phyloP scores from a whole-genome alignment of 1,140 invertebrate genomes.

The Wiebesia pumilae region DNA sequence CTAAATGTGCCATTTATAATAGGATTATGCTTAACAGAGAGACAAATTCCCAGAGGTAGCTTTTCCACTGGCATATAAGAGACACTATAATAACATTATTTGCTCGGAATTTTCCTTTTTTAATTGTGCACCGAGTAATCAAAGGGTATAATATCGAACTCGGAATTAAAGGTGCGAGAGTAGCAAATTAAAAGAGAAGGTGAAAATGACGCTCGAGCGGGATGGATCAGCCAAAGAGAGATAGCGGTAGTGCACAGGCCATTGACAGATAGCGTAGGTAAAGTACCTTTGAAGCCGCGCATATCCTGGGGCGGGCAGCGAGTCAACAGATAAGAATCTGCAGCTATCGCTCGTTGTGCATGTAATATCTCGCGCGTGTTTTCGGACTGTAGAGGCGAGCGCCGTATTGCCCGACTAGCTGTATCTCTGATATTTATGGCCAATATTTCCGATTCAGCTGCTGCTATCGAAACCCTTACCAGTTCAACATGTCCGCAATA shows the following conservation, averaged over 20 bases:
- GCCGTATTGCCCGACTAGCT: slow-evolving; percentile 25
- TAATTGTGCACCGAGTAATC: background rate
- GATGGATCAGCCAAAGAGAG: no score
- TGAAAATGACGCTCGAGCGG: background rate
- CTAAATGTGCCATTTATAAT: background rate
- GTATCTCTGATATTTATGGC: slow-evolving; percentile 75
- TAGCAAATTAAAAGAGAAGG: background rate
- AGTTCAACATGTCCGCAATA: slow-evolving; percentile 75
- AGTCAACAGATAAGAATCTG: slow-evolving; percentile 22
- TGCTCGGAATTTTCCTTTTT: background rate
- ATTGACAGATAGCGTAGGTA: slow-evolving; percentile 43
- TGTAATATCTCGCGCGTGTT: slow-evolving; percentile 58
- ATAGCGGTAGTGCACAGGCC: background rate
- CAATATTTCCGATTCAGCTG: slow-evolving; percentile 71
- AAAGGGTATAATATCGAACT: background rate
- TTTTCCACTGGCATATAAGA: background rate
- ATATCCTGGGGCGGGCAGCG: background rate
- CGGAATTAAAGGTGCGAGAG: background rate
- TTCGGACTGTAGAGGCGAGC: slow-evolving; percentile 48
- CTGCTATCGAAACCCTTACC: slow-evolving; percentile 73
- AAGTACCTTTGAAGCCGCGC: background rate
- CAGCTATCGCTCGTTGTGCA: slow-evolving; percentile 51
- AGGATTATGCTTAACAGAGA: slow-evolving; percentile 10
- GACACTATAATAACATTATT: background rate
- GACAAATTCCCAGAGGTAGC: background rate